Evolutionary conservation across 2,113 vertebrate species (phyloP).

Genomic region (Nothobranchius kuhntae): DNA sequence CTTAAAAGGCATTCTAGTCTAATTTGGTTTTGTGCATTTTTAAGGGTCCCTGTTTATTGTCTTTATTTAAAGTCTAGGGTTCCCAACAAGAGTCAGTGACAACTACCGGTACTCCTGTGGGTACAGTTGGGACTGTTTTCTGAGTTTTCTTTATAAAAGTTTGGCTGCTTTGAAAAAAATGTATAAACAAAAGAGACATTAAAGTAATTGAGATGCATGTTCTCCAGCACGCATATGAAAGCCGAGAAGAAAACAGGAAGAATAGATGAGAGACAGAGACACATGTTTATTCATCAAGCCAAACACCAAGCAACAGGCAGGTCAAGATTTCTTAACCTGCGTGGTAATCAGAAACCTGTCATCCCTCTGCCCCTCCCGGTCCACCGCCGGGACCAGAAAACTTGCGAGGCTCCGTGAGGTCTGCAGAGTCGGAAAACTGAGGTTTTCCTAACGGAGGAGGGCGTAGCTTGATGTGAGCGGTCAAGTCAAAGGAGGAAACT

Average conservation of each 20-base stretch:
- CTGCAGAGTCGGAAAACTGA: slow-evolving; percentile 2
- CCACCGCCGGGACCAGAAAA: slow-evolving; percentile 4
- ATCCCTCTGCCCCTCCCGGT: slow-evolving; percentile 3
- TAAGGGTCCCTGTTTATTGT: too few relatives aligned
- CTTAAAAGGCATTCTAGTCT: too few relatives aligned
- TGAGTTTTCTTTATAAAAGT: too few relatives aligned
- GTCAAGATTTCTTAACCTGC: slow-evolving; percentile 34
- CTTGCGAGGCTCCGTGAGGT: slow-evolving; percentile 50
- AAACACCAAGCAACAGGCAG: slow-evolving; percentile 27
- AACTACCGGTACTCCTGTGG: too few relatives aligned
- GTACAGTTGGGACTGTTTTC: too few relatives aligned
- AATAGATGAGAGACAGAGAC: slow-evolving; percentile 7
- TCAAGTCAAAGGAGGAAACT: slow-evolving; percentile 16
- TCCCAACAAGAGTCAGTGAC: too few relatives aligned
- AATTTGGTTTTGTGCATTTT: too few relatives aligned
- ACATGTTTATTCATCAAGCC: slow-evolving; percentile 29
- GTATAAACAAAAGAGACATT: too few relatives aligned
- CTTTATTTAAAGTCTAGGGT: too few relatives aligned
- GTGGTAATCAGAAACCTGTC: slow-evolving; percentile 36
- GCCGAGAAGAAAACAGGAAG: neutral
- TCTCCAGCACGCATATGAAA: too few relatives aligned
- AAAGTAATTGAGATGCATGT: neutral
- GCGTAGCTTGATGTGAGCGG: neutral
- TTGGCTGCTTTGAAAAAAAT: too few relatives aligned
- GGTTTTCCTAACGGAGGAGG: neutral